A percentile compares a stretch with the other conserved stretches of the same genome.
phyloP scores from a whole-genome alignment of 2,797 vertebrate genomes.

The Lutjanus argentimaculatus region DNA sequence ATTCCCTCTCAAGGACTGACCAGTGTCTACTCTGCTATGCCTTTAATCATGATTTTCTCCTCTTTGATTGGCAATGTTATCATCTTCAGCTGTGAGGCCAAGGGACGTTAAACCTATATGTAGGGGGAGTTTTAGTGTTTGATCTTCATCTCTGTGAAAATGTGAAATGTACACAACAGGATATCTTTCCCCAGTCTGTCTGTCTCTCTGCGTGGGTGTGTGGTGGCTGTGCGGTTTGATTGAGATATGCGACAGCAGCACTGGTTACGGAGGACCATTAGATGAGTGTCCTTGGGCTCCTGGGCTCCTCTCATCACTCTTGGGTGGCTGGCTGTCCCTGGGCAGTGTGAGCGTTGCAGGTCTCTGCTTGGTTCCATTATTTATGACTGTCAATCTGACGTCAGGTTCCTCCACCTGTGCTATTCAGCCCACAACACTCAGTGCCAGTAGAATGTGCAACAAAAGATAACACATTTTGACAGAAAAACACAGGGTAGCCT shows the following conservation, averaged over 20 bases:
- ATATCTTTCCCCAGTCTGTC: constrained; percentile 32
- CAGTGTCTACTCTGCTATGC: constrained; percentile 48
- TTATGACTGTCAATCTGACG: constrained; percentile 79
- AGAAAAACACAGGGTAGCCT: constrained; percentile 48
- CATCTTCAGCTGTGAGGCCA: constrained; percentile 16
- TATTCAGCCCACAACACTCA: constrained; percentile 53
- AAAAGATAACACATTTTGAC: constrained; percentile 61
- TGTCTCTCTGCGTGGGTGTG: constrained; percentile 36
- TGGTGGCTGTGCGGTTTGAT: constrained; percentile 65
- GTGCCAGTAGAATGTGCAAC: constrained; percentile 59
- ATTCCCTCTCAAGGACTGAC: constrained; percentile 72
- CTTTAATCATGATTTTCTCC: constrained; percentile 48
- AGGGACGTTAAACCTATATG: constrained; percentile 50
- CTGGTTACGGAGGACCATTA: constrained; percentile 74
- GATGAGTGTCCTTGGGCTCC: constrained; percentile 81
- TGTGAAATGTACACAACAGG: constrained; percentile 54
- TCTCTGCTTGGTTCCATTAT: constrained; percentile 72
- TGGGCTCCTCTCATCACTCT: constrained; percentile 72
- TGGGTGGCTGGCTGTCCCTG: constrained; percentile 71
- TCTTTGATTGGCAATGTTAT: constrained; percentile 54
- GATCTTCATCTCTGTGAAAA: constrained; percentile 68
- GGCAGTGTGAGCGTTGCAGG: constrained; percentile 60
- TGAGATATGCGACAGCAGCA: constrained; percentile 76
- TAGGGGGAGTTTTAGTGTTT: constrained; percentile 48
- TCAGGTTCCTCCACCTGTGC: constrained; percentile 70